Base-by-base conservation (phyloP, 2,888 invertebrate genomes). In the Rhagonycha lutea region DNA sequence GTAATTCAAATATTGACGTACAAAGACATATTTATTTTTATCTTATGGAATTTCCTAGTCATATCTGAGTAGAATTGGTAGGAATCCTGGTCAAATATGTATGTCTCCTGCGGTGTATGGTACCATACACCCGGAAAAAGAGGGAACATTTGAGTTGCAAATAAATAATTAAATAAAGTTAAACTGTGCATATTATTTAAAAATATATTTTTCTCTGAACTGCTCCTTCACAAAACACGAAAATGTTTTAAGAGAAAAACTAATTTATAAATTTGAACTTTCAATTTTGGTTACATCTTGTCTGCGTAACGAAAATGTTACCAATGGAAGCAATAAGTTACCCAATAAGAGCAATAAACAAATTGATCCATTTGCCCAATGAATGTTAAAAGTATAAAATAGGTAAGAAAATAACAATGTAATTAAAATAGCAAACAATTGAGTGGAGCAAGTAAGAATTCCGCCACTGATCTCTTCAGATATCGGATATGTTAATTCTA, bases 401-500 rank as follows among this genome's bases (percentile, higher is more conserved):
- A 94, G 88, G 83, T 90, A 90, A 61, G 94, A 92, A 86, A 95
- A 96, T 61, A 93, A 83, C 73, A 93, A 92, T 0, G 96, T 96
- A 81, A 96, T 93, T 14, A 91, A 87, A 74, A 97, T 96, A n/a
- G 96, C 96, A 86, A 95, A 96, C 3, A 93, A 85, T 90, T 95
- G 94, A 3, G 94, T 93, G 65, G 93, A 94, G n/a, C 97, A 98
- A 87, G 99, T 99, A 65, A 99, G 90, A 65, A 99, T 89, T 3
- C 99, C 99, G 0, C 98, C 96, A 0, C 98, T 96, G 0, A 98
- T 98, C n/a, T 98, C 98, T 89, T 99, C 99, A 0, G 98, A 96
- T 86, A 97, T 97, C 0, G 99, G 99, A 85, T 96, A 99, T 0
- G 98, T 99, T 67, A 99, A 89, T 88, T 99, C 99, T 0, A 98